phyloP scores from a whole-genome alignment of 2,113 vertebrate genomes.

The Isurus oxyrinchus region DNA sequence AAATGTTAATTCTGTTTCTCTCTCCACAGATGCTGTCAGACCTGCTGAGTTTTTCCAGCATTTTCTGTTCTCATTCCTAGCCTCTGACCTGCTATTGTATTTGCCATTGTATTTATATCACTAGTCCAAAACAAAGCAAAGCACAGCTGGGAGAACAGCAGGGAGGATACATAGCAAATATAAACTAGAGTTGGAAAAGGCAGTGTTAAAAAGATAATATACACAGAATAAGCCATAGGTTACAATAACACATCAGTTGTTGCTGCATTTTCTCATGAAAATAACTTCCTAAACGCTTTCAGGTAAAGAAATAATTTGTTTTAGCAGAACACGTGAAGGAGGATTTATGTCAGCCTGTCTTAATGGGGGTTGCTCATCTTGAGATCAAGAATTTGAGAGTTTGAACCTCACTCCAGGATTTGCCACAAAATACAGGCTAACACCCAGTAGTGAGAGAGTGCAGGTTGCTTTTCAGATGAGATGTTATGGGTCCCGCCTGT shows the following conservation, averaged over 20 bases:
- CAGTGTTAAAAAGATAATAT: not conserved
- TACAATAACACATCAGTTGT: not conserved
- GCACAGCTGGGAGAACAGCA: not conserved
- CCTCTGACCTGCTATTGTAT: too few species aligned
- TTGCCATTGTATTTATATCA: too few species aligned
- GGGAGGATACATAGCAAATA: not conserved
- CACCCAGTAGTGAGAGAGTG: not conserved
- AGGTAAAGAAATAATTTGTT: not conserved
- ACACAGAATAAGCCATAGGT: not conserved
- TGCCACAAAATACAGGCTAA: not conserved
- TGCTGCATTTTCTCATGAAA: not conserved
- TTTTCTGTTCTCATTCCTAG: too few species aligned
- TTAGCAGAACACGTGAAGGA: not conserved
- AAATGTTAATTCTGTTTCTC: too few species aligned
- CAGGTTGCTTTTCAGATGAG: not conserved
- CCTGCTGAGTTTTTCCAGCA: too few species aligned
- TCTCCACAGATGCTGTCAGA: too few species aligned
- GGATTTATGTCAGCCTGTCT: not conserved
- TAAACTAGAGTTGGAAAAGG: not conserved
- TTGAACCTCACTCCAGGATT: not conserved
- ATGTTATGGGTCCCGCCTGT: not conserved
- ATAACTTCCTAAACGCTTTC: not conserved
- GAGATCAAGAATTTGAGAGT: not conserved
- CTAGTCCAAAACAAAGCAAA: not conserved
- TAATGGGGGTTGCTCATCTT: not conserved